Conservation (phyloP, 2,113 vertebrate species). For the Vanacampus margaritifer region DNA sequence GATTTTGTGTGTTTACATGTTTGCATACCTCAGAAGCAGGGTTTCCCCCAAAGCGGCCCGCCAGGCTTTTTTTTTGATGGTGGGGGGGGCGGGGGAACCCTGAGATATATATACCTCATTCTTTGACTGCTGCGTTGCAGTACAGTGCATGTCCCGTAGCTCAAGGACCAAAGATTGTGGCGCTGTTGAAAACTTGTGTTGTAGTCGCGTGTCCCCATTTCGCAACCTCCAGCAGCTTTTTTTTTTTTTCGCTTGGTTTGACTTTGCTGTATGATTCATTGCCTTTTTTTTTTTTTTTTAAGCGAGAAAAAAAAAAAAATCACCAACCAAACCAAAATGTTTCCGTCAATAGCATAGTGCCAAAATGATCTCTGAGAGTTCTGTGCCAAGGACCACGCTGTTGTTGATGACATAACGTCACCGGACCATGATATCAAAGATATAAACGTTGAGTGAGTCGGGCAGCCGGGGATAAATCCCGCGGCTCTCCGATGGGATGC, state of each 20-base stretch:
- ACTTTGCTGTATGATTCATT: slow-evolving; percentile 36
- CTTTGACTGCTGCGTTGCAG: slow-evolving; percentile 32
- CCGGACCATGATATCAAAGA: slow-evolving; percentile 49
- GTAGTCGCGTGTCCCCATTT: slow-evolving; percentile 25
- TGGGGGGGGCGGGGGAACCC: too few species aligned
- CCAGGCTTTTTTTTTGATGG: too few species aligned
- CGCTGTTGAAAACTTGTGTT: slow-evolving; percentile 37
- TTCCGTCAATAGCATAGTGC: slow-evolving; percentile 57
- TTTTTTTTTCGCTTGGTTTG: slow-evolving; percentile 10
- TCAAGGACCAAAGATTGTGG: slow-evolving; percentile 66
- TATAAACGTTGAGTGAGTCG: slow-evolving; percentile 36
- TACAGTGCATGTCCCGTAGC: slow-evolving; percentile 39
- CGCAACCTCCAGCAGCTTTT: slow-evolving; percentile 13
- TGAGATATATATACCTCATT: slow-evolving; percentile 48
- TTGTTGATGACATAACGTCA: slow-evolving; percentile 37
- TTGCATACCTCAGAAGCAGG: slow-evolving; percentile 29
- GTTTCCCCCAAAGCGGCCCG: too few species aligned
- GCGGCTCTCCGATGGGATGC: slow-evolving; percentile 53
- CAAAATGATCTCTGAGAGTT: slow-evolving; percentile 62
- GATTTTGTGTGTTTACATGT: slow-evolving; percentile 8
- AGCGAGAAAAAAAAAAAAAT: neutral
- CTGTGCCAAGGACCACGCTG: slow-evolving; percentile 61
- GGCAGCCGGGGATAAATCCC: slow-evolving; percentile 32
- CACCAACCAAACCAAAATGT: slow-evolving; percentile 56
- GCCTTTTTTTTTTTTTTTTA: slow-evolving; percentile 46